These are phyloP conservation scores for Noturus placidus DNA, from an alignment of 2,113 vertebrate species.

Conservation along the genomic window DNA sequence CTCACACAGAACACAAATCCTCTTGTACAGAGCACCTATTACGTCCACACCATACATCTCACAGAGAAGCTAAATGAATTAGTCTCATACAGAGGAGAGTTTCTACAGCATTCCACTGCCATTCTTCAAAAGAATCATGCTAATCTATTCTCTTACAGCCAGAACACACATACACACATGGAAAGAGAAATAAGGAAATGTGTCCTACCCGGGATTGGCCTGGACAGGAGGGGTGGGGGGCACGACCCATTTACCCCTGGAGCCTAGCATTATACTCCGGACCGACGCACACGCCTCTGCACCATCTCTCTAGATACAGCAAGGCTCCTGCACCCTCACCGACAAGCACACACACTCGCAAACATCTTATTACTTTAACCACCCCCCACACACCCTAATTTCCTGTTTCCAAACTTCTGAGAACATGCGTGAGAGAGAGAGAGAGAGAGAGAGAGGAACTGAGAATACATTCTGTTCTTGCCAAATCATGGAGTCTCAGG, in stretches of 20 bases:
- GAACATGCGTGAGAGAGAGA: background rate
- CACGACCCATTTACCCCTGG: constrained; percentile 41
- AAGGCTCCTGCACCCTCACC: background rate
- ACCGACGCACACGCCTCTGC: background rate
- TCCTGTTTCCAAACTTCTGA: constrained; percentile 33
- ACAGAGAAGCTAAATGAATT: background rate
- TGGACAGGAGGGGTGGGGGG: constrained; percentile 30
- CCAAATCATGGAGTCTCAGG: constrained; percentile 10
- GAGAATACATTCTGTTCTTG: constrained; percentile 44
- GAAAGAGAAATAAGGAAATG: background rate
- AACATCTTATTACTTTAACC: constrained; percentile 1
- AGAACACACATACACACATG: background rate
- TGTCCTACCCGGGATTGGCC: constrained; percentile 9
- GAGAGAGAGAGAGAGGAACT: constrained; percentile 42
- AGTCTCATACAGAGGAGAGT: background rate
- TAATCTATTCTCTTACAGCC: background rate
- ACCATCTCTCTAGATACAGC: background rate
- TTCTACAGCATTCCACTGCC: background rate
- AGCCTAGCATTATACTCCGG: constrained; percentile 29
- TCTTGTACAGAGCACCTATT: background rate
- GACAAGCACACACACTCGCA: background rate
- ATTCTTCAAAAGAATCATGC: background rate
- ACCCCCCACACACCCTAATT: constrained; percentile 8
- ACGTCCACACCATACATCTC: background rate
- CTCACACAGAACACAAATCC: background rate